Percentiles rank a stretch among this genome's conserved stretches.
phyloP scores from a whole-genome alignment of 2,113 vertebrate genomes.

The Poeciliopsis occidentalis region DNA sequence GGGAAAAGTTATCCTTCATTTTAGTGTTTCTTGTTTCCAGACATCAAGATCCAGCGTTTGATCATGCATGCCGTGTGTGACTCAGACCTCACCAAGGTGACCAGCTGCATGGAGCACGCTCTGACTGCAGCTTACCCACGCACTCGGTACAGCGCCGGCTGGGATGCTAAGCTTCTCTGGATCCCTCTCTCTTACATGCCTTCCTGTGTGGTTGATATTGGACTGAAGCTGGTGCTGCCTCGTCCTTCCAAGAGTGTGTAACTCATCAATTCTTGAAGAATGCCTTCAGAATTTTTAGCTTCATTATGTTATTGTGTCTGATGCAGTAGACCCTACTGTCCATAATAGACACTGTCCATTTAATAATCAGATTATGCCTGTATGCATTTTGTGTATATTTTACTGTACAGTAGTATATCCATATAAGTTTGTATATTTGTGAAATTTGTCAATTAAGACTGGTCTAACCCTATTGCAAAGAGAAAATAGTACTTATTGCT shows the following conservation, averaged over 20 bases:
- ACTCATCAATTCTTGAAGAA: conserved; percentile 10
- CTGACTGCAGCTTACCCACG: conserved; percentile 85
- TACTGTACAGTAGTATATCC: background rate
- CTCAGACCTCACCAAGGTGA: conserved; percentile 88
- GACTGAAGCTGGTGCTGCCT: conserved; percentile 85
- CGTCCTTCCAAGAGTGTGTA: conserved; percentile 81
- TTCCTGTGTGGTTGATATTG: conserved; percentile 83
- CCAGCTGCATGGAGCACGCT: conserved; percentile 88
- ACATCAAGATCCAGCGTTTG: conserved; percentile 83
- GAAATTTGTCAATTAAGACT: background rate
- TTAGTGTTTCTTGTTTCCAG: conserved; percentile 62
- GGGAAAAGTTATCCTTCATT: background rate
- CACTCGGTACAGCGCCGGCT: conserved; percentile 91
- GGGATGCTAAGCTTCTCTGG: conserved; percentile 95
- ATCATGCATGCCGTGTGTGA: conserved; percentile 89
- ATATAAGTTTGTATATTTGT: background rate
- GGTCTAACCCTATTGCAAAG: background rate
- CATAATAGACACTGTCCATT: conserved; percentile 4
- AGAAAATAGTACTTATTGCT: background rate
- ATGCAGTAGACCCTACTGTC: background rate
- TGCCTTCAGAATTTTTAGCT: background rate
- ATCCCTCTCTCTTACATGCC: conserved; percentile 93
- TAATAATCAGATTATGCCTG: conserved; percentile 1
- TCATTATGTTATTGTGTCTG: conserved; percentile 10
- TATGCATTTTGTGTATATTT: background rate